These are phyloP conservation scores for Platyura marginata DNA, from an alignment of 1,140 invertebrate species.

Conservation along the genomic window DNA sequence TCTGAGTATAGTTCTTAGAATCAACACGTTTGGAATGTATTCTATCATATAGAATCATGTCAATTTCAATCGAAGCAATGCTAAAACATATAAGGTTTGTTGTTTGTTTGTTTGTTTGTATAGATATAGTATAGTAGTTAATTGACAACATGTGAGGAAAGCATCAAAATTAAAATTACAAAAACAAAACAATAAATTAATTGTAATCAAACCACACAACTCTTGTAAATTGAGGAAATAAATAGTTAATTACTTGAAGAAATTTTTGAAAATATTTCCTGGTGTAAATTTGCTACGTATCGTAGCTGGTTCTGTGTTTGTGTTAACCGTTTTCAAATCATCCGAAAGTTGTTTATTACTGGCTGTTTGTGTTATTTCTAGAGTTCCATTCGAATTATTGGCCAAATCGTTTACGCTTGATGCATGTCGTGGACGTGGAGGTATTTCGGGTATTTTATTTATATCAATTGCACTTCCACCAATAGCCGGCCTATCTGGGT, in stretches of 20 bases:
- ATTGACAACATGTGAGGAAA: too few species aligned
- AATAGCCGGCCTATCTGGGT: neutral
- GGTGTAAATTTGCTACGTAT: constrained; percentile 57
- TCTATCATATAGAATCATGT: too few species aligned
- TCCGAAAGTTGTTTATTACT: neutral
- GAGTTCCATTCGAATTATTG: neutral
- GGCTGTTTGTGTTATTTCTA: neutral
- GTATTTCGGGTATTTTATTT: neutral
- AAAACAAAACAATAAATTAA: neutral
- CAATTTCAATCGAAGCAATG: too few species aligned
- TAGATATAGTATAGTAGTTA: too few species aligned
- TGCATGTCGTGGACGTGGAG: neutral
- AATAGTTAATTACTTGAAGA: constrained; percentile 94
- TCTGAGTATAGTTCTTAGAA: too few species aligned
- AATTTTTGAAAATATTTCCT: constrained; percentile 84
- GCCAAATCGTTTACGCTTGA: neutral
- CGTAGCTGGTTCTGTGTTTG: constrained; percentile 18
- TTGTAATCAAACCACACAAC: neutral
- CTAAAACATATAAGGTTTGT: too few species aligned
- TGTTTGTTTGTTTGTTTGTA: too few species aligned
- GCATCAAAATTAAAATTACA: too few species aligned
- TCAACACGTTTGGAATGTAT: too few species aligned
- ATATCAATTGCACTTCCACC: constrained; percentile 1
- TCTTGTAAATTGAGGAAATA: too few species aligned
- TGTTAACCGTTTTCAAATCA: neutral